Base-by-base conservation (phyloP, 2,797 vertebrate genomes). In the Setipinna tenuifilis region DNA sequence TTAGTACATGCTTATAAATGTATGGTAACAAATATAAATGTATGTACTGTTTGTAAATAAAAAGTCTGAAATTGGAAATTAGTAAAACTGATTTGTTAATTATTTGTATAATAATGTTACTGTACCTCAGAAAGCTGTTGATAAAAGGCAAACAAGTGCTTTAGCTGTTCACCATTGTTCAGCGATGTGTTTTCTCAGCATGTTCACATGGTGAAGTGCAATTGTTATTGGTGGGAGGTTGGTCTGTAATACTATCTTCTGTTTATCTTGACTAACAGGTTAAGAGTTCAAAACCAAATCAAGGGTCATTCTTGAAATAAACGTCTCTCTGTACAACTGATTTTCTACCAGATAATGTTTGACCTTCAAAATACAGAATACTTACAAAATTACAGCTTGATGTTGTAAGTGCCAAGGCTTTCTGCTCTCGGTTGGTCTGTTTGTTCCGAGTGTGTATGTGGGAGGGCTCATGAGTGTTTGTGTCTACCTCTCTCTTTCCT, bases 181-280 rank as follows among this genome's bases (percentile, higher is more conserved):
- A 21, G 31, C 9, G 35, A 14, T 78, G 68, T 75, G 71, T 78
- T 78, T 78, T 21, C 50, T 78, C 16, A 44, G 71, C 35, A 14
- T 78, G 71, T 78, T 78, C 71, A 78, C 71, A 78, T 78, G 71
- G 71, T 78, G 71, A 78, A 78, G 7, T 41, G 17, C 44, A 17
- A 25, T 12, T 11, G 3, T 31, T 71, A 28, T 31, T 59, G 17
- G 19, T 25, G 16, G 31, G 68, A 19, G 68, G 68, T 35, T 75
- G 14, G 16, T 31, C 28, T 3, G 28, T 41, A 28, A 14, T 25
- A 25, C 62, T 10, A 54, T 14, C 71, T 78, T 11, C 9, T 41
- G 71, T 78, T 21, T 41, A 19, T 78, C 71, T 35, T 44, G 71
- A 44, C 44, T 35, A 78, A 78, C 71, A 44, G 35, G 71, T 78